A percentile compares a stretch with the other conserved stretches of the same genome.
These are phyloP conservation scores for Ptychadena robeensis DNA, from an alignment of 2,797 vertebrate genomes.

Conservation along the genomic window DNA sequence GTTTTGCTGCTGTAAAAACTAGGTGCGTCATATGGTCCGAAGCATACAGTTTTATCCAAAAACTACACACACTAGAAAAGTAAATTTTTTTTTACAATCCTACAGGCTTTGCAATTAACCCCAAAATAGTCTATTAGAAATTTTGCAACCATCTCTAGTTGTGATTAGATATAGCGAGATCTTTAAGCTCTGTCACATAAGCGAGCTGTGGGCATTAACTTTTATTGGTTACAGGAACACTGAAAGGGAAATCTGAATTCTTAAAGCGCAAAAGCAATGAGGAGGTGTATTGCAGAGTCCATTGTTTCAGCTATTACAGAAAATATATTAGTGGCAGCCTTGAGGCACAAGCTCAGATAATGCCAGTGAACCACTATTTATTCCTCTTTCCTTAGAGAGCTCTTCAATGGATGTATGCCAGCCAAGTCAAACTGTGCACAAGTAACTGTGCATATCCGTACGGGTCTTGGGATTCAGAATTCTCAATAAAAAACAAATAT, in stretches of 20 bases:
- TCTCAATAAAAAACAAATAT: constrained; percentile 15
- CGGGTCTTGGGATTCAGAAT: constrained; percentile 10
- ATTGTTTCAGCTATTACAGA: constrained; percentile 48
- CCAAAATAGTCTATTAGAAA: too few species aligned
- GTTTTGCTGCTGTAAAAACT: too few species aligned
- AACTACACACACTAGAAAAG: too few species aligned
- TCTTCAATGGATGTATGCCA: background rate
- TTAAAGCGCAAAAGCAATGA: background rate
- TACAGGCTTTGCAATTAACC: too few species aligned
- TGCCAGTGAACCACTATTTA: constrained; percentile 42
- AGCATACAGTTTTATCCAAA: too few species aligned
- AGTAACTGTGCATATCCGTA: constrained; percentile 12
- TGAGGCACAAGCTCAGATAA: constrained; percentile 37
- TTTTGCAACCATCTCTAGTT: too few species aligned
- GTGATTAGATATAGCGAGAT: background rate
- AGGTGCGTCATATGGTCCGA: too few species aligned
- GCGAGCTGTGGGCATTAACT: background rate
- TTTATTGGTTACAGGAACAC: background rate
- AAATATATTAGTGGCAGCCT: constrained; percentile 45
- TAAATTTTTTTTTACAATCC: too few species aligned
- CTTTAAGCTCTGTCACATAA: background rate
- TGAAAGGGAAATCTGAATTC: background rate
- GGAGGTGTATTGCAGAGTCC: constrained; percentile 24
- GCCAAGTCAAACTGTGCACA: background rate
- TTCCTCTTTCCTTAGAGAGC: constrained; percentile 18